These are phyloP conservation scores for Halesus radiatus DNA, from an alignment of 1,140 invertebrate genomes.

Conservation along the genomic window DNA sequence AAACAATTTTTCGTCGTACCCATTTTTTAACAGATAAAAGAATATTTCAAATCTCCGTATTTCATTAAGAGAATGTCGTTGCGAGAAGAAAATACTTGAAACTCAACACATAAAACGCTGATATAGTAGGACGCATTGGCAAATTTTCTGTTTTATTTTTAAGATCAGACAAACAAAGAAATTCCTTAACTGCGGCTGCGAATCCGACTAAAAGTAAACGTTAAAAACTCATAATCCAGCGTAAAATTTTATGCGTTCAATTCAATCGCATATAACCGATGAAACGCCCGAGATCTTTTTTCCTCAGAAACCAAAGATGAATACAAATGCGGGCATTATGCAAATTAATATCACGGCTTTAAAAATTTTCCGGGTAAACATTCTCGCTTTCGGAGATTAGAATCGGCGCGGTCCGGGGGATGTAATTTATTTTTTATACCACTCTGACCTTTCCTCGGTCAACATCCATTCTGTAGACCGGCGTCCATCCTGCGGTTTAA, in stretches of 20 bases:
- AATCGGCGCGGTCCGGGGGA: neutral
- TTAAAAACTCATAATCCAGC: too few relatives aligned
- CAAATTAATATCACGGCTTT: neutral
- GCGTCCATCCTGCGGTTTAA: conserved; percentile 38
- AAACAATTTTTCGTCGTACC: too few relatives aligned
- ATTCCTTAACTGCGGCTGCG: too few relatives aligned
- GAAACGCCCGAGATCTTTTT: neutral
- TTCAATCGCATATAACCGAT: neutral
- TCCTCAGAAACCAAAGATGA: neutral
- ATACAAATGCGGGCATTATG: conserved; percentile 8
- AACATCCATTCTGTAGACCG: conserved; percentile 40
- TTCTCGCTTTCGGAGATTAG: conserved; percentile 20
- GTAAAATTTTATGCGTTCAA: neutral
- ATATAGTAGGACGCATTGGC: too few relatives aligned
- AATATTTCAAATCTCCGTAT: too few relatives aligned
- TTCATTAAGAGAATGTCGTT: too few relatives aligned
- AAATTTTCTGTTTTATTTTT: too few relatives aligned
- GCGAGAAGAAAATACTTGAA: too few relatives aligned
- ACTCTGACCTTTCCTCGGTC: conserved; percentile 35
- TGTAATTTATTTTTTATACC: conserved; percentile 54
- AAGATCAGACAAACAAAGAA: too few relatives aligned
- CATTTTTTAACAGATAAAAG: too few relatives aligned
- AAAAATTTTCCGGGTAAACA: conserved; percentile 16
- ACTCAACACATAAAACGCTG: too few relatives aligned
- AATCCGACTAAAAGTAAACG: too few relatives aligned